Evolutionary conservation across 2,113 vertebrate species (phyloP), one percentile per base, ranked within the genome.

Genomic region (Rattus rattus): DNA sequence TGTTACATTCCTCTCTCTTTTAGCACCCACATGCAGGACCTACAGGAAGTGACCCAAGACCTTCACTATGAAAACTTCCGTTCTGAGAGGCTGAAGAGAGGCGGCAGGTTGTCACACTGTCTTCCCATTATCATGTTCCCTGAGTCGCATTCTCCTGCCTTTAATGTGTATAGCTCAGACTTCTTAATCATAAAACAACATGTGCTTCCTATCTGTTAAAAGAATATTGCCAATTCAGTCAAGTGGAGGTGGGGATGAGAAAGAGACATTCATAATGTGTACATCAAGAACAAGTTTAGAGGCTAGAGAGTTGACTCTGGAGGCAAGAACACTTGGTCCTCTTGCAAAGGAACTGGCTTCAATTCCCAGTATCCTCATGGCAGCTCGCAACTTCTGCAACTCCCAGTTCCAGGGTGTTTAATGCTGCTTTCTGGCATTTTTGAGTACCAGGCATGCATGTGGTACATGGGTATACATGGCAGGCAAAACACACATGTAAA

Each of bases 51-150:
- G 95, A 99, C 99, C 94, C 99, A 99, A 98, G 99, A 99, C 97
- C 99, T 99, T 88, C 99, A 99, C 98, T 99, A 99, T 9, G 99
- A 99, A 98, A 99, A 99, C 98, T 99, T 99, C 99, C 99, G 99
- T 97, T 99, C 99, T 0, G 99, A 99, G 91, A 99, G 99, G 96
- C 99, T 99, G 97, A 99, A 99, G 94, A 99, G 99, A 97, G 99
- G 99, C 14, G 99, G 98, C 99, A 99, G 99, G 99, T 99, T 98
- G 98, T 93, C 52, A 16, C 2, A 4, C 36, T 47, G 7, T 63
- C 95, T 52, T 36, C n/a, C 59, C 59, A 14, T 8, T 63, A 84
- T 84, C 24, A 43, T 30, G 14, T 47, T 28, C 79, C 63, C 86
- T 6, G 3, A 16, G 63, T 72, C 33, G 0, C 6, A 2, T 26